Evolutionary conservation across 2,797 vertebrate genomes (phyloP), one percentile per base, ranked within the genome.

Genomic region (Chloroceryle amazona): DNA sequence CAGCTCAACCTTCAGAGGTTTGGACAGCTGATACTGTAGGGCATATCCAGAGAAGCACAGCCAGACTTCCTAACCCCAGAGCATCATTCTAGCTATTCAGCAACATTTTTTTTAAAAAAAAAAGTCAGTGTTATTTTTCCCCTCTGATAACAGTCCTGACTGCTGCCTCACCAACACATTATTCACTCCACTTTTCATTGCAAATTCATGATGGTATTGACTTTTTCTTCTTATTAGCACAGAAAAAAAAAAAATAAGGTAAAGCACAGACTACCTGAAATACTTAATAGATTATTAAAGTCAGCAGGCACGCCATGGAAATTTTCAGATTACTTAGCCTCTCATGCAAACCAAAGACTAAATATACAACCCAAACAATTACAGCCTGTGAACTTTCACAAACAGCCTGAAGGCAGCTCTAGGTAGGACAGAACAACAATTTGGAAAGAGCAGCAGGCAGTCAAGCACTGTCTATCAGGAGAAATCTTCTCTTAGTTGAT

Each of bases 331-430:
- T 78, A 81, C 19, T 78, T 92, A 93, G 39, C 68, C 65, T 78
- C 31, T 44, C 83, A 63, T 67, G 63, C 76, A 90, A 94, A 74
- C 42, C 29, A 28, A 61, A 82, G 74, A 68, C 31, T 82, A 91
- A 91, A 91, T 76, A 46, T 54, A 52, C 81, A 75, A 92, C 81
- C 94, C 60, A 82, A 82, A 80, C 66, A 90, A 85, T 89, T 89
- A 87, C 5, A 65, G 44, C 11, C 55, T 46, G n/a, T 86, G 89
- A 94, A 88, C 75, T 92, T 91, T 31, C 81, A 74, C 83, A 79
- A 62, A 37, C 61, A 73, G 42, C 73, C 90, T 89, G 46, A 74
- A 65, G 93, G 75, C 46, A 93, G 57, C 63, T 94, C 46, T 11
- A 83, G 68, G 37, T 26, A 81, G 82, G n/a, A 89, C 28, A 61